Base-by-base conservation (phyloP, 92 coral and sea anemone genomes). In the Zoanthus sociatus region DNA sequence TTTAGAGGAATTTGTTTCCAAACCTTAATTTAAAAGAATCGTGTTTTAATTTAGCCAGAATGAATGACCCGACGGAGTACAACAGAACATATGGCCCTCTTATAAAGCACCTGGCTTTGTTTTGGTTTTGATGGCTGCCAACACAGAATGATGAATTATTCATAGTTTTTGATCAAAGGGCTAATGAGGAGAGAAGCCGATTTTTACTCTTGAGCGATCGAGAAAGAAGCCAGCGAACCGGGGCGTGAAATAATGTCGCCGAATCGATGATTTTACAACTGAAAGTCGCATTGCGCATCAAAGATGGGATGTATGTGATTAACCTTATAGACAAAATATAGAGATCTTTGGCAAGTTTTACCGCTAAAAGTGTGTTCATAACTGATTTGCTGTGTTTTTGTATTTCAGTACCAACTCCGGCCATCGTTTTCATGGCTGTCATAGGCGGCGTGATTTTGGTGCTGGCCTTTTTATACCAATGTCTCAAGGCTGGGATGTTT, bases 371-470 rank as follows among this genome's bases (percentile, higher is more conserved):
- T 45, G n/a, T 77, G 53, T 51, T 18, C 60, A 21, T 66, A 81
- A 81, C 85, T 81, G 85, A 81, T 67, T 81, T 81, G 74, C 13
- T 26, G 42, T 47, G 85, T 81, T 61, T 82, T 88, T 83, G 17
- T 73, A 69, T 93, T 95, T 87, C 90, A 97, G 99, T 97, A 83
- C 99, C 99, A 78, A 95, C 96, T 84, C 99, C 99, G 76, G 99
- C 99, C 91, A 97, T 97, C 88, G 96, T 97, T 33, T 97, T 97
- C 90, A 96, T 97, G 96, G 98, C 97, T 45, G 99, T 97, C 75
- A 97, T 97, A 71, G 99, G 98, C 84, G 98, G 99, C 26, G 97
- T 94, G 76, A 93, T 96, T 86, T 93, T 97, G n/a, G 91, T 97
- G 9, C 87, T 97, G 55, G 86, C 95, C 77, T 87, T 97, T 20